phyloP scores from a whole-genome alignment of 1,140 invertebrate genomes.

The Hypothenemus hampei region DNA sequence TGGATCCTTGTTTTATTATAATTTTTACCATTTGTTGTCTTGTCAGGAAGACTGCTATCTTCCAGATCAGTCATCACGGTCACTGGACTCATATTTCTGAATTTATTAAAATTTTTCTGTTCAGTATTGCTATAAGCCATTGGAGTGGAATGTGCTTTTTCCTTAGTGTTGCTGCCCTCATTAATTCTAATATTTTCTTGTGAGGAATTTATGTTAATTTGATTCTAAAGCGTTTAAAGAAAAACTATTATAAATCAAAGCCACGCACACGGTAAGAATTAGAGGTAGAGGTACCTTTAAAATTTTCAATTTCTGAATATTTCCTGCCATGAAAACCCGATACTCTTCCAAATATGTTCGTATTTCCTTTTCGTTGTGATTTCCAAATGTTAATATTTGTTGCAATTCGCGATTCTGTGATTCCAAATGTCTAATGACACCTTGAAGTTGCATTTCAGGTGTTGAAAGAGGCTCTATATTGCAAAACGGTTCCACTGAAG shows the following conservation, averaged over 20 bases:
- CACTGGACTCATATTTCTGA: constrained; percentile 5
- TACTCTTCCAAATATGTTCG: constrained; percentile 51
- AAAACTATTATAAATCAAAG: no score
- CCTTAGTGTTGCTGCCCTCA: not conserved
- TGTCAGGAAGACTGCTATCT: no score
- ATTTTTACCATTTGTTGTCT: no score
- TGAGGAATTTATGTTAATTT: no score
- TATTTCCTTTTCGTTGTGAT: constrained; percentile 44
- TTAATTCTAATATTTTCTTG: not conserved
- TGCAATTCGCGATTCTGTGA: constrained; percentile 50
- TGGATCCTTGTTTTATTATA: no score
- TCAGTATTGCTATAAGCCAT: not conserved
- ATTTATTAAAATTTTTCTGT: not conserved
- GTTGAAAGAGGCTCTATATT: constrained; percentile 35
- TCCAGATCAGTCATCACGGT: constrained; percentile 14
- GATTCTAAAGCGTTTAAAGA: not conserved
- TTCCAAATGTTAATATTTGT: constrained; percentile 33
- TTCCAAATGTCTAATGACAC: constrained; percentile 58
- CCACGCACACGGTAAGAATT: no score
- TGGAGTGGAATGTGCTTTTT: not conserved
- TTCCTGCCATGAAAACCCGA: constrained; percentile 50
- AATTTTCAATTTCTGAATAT: constrained; percentile 55
- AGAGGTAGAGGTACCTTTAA: constrained; percentile 52
- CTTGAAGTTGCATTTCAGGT: constrained; percentile 50
- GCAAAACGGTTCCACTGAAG: constrained; percentile 5